These are phyloP conservation scores for Hemicordylus capensis DNA, from an alignment of 2,113 vertebrate species.

Conservation along the genomic window DNA sequence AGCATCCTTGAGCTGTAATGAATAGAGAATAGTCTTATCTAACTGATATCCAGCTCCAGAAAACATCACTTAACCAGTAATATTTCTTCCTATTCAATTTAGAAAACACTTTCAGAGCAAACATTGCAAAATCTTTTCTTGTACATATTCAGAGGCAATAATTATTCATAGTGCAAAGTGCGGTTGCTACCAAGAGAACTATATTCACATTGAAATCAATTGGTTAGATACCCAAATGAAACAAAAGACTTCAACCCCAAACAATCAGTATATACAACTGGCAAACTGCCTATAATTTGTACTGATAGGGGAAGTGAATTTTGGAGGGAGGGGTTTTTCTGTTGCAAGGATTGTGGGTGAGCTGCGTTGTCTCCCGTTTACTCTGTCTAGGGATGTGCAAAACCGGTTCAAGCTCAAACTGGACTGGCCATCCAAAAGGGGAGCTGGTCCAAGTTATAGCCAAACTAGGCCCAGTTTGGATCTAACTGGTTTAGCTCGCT, in stretches of 20 bases:
- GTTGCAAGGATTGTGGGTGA: neutral
- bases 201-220: neutral
- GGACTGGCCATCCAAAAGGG: too few relatives aligned
- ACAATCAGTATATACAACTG: neutral
- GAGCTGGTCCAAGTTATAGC: too few relatives aligned
- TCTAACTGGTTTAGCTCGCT: too few relatives aligned
- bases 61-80: neutral
- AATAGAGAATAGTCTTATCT: neutral
- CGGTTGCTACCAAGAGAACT: neutral
- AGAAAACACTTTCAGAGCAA: constrained; percentile 4
- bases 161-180: neutral
- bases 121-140: neutral
- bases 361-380: neutral
- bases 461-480: too few relatives aligned
- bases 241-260: neutral
- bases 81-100: neutral
- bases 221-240: neutral
- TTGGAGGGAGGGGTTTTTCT: neutral
- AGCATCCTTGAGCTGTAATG: neutral
- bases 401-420: too few relatives aligned
- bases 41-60: neutral
- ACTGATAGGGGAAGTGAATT: too few relatives aligned
- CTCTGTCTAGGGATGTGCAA: neutral
- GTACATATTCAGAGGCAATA: neutral
- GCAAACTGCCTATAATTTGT: neutral